These are phyloP conservation scores for Thymelicus acteon DNA, from an alignment of 2,888 invertebrate species.

Conservation along the genomic window DNA sequence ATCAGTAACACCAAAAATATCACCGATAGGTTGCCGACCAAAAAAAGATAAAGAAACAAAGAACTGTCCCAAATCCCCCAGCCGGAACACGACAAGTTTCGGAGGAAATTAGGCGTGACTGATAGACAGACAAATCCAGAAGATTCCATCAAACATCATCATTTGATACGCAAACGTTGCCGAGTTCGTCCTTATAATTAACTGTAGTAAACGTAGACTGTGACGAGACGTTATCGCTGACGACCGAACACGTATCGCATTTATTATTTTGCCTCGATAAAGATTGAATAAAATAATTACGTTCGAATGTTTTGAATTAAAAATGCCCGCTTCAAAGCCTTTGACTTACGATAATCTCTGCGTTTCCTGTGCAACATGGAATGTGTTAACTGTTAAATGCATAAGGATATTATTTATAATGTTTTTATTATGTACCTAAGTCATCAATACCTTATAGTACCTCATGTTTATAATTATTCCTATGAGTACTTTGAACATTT, in stretches of 20 bases:
- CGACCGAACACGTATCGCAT: conserved; percentile 1
- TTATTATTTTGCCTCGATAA: conserved; percentile 2
- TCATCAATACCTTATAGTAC: too few relatives aligned
- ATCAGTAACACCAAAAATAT: too few relatives aligned
- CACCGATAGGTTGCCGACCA: too few relatives aligned
- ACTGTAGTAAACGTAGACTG: conserved; percentile 6
- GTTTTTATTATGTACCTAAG: not conserved
- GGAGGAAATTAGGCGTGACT: too few relatives aligned
- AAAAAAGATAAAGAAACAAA: too few relatives aligned
- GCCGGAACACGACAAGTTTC: too few relatives aligned
- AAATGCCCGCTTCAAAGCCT: not conserved
- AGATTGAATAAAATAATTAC: not conserved
- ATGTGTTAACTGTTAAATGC: not conserved
- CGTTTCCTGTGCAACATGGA: not conserved
- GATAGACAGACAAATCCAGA: too few relatives aligned
- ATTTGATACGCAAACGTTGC: too few relatives aligned
- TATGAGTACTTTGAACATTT: not conserved
- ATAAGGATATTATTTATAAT: not conserved
- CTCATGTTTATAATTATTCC: not conserved
- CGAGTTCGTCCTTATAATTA: not conserved
- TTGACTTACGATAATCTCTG: not conserved
- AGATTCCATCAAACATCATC: too few relatives aligned
- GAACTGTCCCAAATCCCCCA: too few relatives aligned
- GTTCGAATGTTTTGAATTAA: not conserved
- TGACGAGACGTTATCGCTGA: conserved; percentile 14